These are phyloP conservation scores for Nematostella vectensis DNA, from an alignment of 92 coral and sea anemone genomes.

Conservation along the genomic window DNA sequence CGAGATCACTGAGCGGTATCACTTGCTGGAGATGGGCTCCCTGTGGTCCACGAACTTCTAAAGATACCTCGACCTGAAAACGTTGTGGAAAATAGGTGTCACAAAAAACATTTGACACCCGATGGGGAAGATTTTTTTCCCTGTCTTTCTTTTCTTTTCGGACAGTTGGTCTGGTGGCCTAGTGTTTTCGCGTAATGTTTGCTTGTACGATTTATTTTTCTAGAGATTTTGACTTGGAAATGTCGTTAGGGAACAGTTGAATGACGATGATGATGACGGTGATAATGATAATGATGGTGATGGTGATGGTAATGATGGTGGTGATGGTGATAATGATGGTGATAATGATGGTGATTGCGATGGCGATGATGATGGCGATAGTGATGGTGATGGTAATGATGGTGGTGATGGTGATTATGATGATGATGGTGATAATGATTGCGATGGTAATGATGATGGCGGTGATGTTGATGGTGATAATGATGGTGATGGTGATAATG, in stretches of 20 bases:
- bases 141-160: too few relatives aligned
- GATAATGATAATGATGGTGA: background rate
- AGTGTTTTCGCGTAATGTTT: too few relatives aligned
- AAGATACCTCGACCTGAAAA: conserved; percentile 31
- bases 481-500: conserved; percentile 1
- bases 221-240: too few relatives aligned
- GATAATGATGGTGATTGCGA: background rate
- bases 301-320: conserved; percentile 2
- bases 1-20: conserved; percentile 36
- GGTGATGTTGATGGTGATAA: too few relatives aligned
- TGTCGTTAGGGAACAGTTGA: too few relatives aligned
- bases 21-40: conserved; percentile 44
- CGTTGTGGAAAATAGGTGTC: background rate
- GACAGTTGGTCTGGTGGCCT: too few relatives aligned
- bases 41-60: conserved; percentile 38
- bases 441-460: too few relatives aligned
- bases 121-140: too few relatives aligned
- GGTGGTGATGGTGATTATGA: too few relatives aligned
- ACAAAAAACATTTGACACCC: too few relatives aligned
- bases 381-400: conserved; percentile 5
- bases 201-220: too few relatives aligned
- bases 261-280: background rate
- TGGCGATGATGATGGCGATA: conserved; percentile 1
- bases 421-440: too few relatives aligned
- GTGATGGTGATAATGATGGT: background rate